phyloP scores from a whole-genome alignment of 2,113 vertebrate genomes.

The Phylloscopus trochilus region DNA sequence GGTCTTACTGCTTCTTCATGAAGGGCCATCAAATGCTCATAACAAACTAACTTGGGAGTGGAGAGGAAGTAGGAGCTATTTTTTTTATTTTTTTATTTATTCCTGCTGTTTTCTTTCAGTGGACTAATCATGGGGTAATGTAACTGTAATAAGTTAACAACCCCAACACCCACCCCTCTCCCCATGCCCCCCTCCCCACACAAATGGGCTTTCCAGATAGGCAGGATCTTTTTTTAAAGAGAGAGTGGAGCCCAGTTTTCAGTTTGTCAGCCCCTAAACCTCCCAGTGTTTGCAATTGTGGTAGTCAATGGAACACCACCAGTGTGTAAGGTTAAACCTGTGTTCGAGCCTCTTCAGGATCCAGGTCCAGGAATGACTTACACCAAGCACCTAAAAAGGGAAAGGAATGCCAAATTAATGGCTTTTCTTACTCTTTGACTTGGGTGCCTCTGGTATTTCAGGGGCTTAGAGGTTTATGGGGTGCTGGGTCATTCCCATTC shows the following conservation, averaged over 20 bases:
- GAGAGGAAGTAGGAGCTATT: not conserved
- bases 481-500: not conserved
- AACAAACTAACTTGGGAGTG: constrained; percentile 44
- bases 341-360: not conserved
- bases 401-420: not conserved
- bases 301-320: not conserved
- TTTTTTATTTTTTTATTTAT: not conserved
- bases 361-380: not conserved
- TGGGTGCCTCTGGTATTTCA: constrained; percentile 1
- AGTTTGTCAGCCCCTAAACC: not conserved
- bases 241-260: not conserved
- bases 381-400: not conserved
- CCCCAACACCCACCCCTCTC: not conserved
- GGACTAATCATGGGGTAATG: not conserved
- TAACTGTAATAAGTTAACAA: constrained; percentile 9
- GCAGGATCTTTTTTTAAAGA: not conserved
- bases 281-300: not conserved
- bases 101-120: constrained; percentile 34
- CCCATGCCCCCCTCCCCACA: not conserved
- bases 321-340: not conserved
- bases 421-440: constrained; percentile 10
- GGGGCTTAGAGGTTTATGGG: constrained; percentile 19
- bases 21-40: constrained; percentile 48
- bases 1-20: constrained; percentile 7
- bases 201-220: not conserved